Evolutionary conservation across 2,888 invertebrate species (phyloP), one percentile per base, ranked within the genome.

Genomic region (Oxyteleia sp.): DNA sequence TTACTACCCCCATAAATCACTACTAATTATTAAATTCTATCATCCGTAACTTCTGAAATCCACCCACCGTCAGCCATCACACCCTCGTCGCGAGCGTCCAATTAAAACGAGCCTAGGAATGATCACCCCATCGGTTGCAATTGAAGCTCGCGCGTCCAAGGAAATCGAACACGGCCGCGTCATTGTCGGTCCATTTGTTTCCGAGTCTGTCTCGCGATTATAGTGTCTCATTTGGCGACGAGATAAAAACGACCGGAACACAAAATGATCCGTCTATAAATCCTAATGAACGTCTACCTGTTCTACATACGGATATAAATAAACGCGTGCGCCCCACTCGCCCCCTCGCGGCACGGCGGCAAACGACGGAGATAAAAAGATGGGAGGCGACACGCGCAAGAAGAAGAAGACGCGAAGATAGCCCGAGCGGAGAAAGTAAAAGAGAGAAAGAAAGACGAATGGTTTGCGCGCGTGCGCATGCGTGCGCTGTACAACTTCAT

Each of bases 261-360:
- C 79, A 75, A 89, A 91, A 89, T 89, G 90, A 92, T 91, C 88
- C 89, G 89, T 89, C 90, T 88, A 92, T 92, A 93, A 92, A 92
- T 92, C 89, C 89, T 90, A 92, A 92, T 93, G 90, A 92, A 92
- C 89, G 91, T 90, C 90, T 88, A 91, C 90, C 91, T 90, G 91
- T 81, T 87, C 87, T 84, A 82, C 84, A 86, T 76, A 83, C 87
- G 86, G 87, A 87, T 89, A 88, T 87, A 87, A 87, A 88, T 90
- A 89, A 89, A 88, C 86, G 71, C 55, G 29, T n/a, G n/a, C 71
- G 45, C 10, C 8, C 5, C 32, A 2, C 32, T 32, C 32, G 32
- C 32, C 32, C 32, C 11, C 32, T 32, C 32, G 32, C 8, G 32
- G 32, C 11, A 8, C 32, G 32, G 1, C 8, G 32, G 32, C 32